Evolutionary conservation across 2,888 invertebrate species (phyloP).

Genomic region (Spodoptera littoralis): DNA sequence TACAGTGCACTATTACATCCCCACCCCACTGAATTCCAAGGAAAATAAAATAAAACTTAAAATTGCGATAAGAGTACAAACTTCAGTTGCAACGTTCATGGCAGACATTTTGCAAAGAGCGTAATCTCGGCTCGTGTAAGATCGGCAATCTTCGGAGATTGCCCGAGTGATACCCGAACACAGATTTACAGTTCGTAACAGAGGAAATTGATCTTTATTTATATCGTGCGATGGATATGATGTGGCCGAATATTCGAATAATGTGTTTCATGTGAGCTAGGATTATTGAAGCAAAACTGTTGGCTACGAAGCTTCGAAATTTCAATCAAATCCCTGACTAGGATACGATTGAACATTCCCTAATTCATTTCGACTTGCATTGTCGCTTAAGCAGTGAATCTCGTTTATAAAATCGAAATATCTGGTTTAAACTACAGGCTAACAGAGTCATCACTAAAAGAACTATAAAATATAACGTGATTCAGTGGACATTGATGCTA

Average conservation of each 20-base stretch:
- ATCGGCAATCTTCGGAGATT: conserved; percentile 42
- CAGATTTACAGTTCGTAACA: conserved; percentile 34
- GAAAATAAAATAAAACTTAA: conserved; percentile 36
- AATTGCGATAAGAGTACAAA: conserved; percentile 22
- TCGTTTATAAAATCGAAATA: too few relatives aligned
- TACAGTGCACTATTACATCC: conserved; percentile 1
- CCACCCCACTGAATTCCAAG: conserved; percentile 7
- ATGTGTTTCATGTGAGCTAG: too few relatives aligned
- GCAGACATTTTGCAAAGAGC: conserved; percentile 9
- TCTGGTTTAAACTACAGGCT: too few relatives aligned
- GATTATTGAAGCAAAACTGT: too few relatives aligned
- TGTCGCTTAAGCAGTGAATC: too few relatives aligned
- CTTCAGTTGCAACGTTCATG: conserved; percentile 9
- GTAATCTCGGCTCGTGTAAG: conserved; percentile 16
- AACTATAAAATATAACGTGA: too few relatives aligned
- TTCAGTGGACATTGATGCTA: too few relatives aligned
- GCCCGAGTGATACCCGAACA: conserved; percentile 30
- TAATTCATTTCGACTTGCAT: too few relatives aligned
- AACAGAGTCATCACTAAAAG: too few relatives aligned
- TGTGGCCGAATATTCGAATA: background rate
- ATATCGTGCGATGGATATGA: conserved; percentile 1
- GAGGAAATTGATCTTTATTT: conserved; percentile 15
- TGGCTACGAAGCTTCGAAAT: too few relatives aligned
- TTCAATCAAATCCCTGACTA: too few relatives aligned
- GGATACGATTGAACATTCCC: too few relatives aligned